A percentile compares a stretch with the other conserved stretches of the same genome.
Conservation (phyloP, 2,888 invertebrate genomes). For the Drosophila diplacantha region DNA sequence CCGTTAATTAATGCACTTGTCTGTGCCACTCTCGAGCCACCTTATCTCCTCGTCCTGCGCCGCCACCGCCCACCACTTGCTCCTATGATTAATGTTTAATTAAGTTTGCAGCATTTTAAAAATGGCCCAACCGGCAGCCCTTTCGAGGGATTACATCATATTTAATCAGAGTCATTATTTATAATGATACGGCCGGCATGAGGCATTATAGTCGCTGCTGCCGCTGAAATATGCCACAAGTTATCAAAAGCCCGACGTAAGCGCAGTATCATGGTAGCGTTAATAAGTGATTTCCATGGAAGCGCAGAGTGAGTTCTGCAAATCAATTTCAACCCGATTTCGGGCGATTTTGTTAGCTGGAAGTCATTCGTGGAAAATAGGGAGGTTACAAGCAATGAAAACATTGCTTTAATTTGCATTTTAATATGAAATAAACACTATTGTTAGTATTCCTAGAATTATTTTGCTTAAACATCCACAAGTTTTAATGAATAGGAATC, state of each 20-base stretch:
- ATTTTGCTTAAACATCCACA: slow-evolving; percentile 4
- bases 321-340: slow-evolving; percentile 6
- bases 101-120: slow-evolving; percentile 53
- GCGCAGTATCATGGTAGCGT: slow-evolving; percentile 25
- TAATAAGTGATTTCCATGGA: slow-evolving; percentile 21
- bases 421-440: background rate
- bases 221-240: slow-evolving; percentile 36
- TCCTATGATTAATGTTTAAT: slow-evolving; percentile 66
- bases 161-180: slow-evolving; percentile 66
- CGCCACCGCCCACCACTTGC: slow-evolving; percentile 2
- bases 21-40: slow-evolving; percentile 46
- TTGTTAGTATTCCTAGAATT: background rate
- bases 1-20: slow-evolving; percentile 65
- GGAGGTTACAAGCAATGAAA: background rate
- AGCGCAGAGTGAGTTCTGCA: slow-evolving; percentile 4
- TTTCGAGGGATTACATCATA: slow-evolving; percentile 59
- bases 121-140: slow-evolving; percentile 27
- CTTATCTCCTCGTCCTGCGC: slow-evolving; percentile 25
- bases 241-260: slow-evolving; percentile 29
- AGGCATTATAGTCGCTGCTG: slow-evolving; percentile 20
- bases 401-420: background rate
- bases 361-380: background rate
- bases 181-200: slow-evolving; percentile 54
- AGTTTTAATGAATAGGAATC: slow-evolving; percentile 4
- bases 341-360: background rate